Evolutionary conservation across 2,797 vertebrate genomes (phyloP), one percentile per base, ranked within the genome.

Genomic region (Pipistrellus kuhlii): DNA sequence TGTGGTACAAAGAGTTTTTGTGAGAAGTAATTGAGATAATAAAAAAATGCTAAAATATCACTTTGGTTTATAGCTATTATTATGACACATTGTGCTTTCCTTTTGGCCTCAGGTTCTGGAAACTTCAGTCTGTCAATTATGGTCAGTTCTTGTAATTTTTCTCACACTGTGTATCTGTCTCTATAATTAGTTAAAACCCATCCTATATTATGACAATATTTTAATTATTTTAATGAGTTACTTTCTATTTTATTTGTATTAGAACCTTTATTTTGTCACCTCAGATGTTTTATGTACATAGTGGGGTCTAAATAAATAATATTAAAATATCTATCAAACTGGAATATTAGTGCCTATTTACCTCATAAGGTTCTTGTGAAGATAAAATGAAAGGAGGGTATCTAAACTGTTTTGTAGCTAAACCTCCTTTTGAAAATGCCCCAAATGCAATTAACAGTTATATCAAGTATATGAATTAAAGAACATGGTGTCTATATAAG

Each of bases 341-440:
- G 27, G 27, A 48, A 32, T 12, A 13, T 80, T 46, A n/a, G 68
- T 80, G 5, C 10, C 32, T 86, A 55, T 71, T 75, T 68, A 13
- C 21, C 30, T 57, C 48, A 51, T 35, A 38, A 82, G 23, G 17
- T 38, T 73, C n/a, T 59, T 48, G 38, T 14, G 11, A 57, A 76
- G 41, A 48, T 86, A 51, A 87, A 51, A 66, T 85, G 87, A 62
- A 72, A 64, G 27, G 25, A 57, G 23, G n/a, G 27, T 51, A 68
- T 76, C 23, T 27, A 53, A 73, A 84, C 81, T 69, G 72, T 62
- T 85, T 85, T 93, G 35, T 55, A 69, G 85, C 51, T 57, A 88
- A 81, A 81, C 13, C 23, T 82, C 23, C 32, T 69, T 75, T 90
- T 32, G 23, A 75, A 93, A 94, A 73, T 18, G 6, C 10, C n/a